phyloP scores from a whole-genome alignment of 2,113 vertebrate species.

The Dendrocopos noguchii region DNA sequence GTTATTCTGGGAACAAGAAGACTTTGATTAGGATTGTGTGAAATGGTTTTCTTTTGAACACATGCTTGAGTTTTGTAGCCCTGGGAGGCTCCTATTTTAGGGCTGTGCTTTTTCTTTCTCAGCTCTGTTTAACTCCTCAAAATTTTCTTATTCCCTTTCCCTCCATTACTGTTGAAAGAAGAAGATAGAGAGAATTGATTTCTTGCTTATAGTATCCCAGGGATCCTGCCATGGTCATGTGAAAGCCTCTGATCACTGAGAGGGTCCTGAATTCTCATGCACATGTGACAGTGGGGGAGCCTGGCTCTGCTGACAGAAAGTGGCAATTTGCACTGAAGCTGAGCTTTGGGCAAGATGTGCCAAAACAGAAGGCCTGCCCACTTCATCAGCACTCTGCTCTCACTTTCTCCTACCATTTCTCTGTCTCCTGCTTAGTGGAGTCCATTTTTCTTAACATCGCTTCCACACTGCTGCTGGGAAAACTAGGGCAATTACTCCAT shows the following conservation, averaged over 20 bases:
- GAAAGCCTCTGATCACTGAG: not conserved
- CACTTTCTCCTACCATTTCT: not conserved
- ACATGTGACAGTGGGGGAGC: accelerated
- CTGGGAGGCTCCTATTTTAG: not conserved
- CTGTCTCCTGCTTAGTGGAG: not conserved
- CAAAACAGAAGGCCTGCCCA: not conserved
- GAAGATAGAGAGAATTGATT: not conserved
- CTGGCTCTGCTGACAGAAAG: too few species aligned
- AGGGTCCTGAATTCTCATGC: accelerated
- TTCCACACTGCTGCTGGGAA: not conserved
- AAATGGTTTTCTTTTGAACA: not conserved
- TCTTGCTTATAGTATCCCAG: not conserved
- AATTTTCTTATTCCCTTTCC: not conserved
- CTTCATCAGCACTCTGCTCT: not conserved
- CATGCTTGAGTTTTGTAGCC: not conserved
- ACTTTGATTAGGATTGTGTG: not conserved
- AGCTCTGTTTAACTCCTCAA: not conserved
- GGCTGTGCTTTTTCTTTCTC: not conserved
- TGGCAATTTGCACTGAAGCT: accelerated
- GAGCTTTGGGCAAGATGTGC: not conserved
- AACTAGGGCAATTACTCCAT: not conserved
- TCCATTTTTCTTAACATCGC: not conserved
- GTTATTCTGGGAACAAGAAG: not conserved
- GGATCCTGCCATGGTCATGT: not conserved
- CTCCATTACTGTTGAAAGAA: not conserved